phyloP scores from a whole-genome alignment of 2,888 invertebrate species.

The Andrena bucephala region DNA sequence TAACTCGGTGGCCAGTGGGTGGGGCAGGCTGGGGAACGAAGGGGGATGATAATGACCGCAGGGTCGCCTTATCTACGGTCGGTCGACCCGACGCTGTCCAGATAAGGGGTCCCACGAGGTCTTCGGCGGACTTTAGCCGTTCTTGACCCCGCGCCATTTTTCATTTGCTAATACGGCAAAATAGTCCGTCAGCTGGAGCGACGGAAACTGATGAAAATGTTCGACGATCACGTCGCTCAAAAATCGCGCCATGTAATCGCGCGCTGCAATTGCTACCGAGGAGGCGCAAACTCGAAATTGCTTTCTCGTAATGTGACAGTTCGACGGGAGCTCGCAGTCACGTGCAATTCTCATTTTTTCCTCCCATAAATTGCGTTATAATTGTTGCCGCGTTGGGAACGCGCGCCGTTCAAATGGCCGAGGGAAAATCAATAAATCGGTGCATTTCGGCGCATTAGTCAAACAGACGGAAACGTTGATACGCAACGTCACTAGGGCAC shows the following conservation, averaged over 20 bases:
- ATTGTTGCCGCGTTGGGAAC: conserved; percentile 23
- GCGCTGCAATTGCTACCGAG: not conserved
- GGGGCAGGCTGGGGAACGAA: conserved; percentile 34
- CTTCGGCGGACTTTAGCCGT: conserved; percentile 49
- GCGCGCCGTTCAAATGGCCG: conserved; percentile 35
- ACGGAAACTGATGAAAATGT: conserved; percentile 51
- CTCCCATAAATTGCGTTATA: conserved; percentile 5
- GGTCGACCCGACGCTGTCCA: conserved; percentile 49
- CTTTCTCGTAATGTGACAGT: not conserved
- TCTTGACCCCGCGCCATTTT: conserved; percentile 75
- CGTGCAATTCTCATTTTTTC: not conserved
- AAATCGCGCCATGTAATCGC: no score
- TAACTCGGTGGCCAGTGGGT: conserved; percentile 51
- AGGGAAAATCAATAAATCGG: conserved; percentile 46
- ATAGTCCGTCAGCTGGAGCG: conserved; percentile 68
- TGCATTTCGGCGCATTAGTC: conserved; percentile 37
- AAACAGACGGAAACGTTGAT: conserved; percentile 32
- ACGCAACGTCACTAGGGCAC: conserved; percentile 7
- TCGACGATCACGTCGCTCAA: not conserved
- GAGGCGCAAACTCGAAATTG: not conserved
- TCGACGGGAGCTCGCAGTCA: not conserved
- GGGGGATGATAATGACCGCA: conserved; percentile 70
- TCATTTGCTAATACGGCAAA: conserved; percentile 76
- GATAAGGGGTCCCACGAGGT: conserved; percentile 66
- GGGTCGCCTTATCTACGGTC: conserved; percentile 65